phyloP scores from a whole-genome alignment of 2,888 invertebrate species.

The Drosophila atripex region DNA sequence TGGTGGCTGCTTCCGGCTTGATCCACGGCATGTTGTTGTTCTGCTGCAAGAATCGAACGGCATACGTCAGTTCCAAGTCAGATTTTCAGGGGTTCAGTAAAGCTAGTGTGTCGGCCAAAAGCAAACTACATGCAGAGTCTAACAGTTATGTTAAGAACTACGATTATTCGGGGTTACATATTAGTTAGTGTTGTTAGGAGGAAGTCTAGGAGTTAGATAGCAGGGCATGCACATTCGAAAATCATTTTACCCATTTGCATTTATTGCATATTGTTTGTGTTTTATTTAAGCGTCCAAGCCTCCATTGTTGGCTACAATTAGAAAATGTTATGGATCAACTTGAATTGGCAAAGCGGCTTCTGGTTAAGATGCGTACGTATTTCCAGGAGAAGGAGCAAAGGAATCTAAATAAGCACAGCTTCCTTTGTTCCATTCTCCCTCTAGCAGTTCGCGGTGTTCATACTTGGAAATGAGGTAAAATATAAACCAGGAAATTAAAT shows the following conservation, averaged over 20 bases:
- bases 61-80: slow-evolving; percentile 16
- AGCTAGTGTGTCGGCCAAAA: slow-evolving; percentile 8
- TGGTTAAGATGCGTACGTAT: slow-evolving; percentile 25
- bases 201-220: slow-evolving; percentile 27
- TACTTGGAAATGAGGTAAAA: slow-evolving; percentile 22
- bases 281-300: slow-evolving; percentile 85
- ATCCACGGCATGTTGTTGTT: slow-evolving; percentile 84
- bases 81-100: neutral
- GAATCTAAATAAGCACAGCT: slow-evolving; percentile 1
- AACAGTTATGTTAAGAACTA: slow-evolving; percentile 35
- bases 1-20: slow-evolving; percentile 84
- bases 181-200: slow-evolving; percentile 22
- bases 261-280: slow-evolving; percentile 71
- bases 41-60: slow-evolving; percentile 67
- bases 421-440: slow-evolving; percentile 5
- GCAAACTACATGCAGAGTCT: slow-evolving; percentile 56
- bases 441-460: slow-evolving; percentile 14
- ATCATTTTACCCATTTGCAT: slow-evolving; percentile 82
- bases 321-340: slow-evolving; percentile 71
- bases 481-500: slow-evolving; percentile 19
- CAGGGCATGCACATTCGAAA: slow-evolving; percentile 73
- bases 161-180: slow-evolving; percentile 3
- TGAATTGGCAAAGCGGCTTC: slow-evolving; percentile 26
- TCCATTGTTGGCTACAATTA: slow-evolving; percentile 84
- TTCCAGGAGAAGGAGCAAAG: slow-evolving; percentile 14